Conservation (phyloP, 2,888 invertebrate genomes). For the Linyphia triangularis region DNA sequence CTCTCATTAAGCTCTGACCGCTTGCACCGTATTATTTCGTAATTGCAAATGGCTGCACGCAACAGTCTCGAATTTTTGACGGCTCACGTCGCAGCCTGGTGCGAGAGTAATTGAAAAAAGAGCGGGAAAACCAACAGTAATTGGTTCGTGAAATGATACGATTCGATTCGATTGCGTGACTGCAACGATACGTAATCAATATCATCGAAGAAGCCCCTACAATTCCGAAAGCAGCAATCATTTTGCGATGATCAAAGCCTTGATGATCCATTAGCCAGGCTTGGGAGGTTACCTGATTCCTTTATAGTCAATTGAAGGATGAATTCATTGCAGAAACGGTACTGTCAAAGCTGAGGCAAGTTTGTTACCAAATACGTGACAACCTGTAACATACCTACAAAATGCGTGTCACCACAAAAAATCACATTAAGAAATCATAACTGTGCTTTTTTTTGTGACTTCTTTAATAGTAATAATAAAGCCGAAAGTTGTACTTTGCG, state of each 20-base stretch:
- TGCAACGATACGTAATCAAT: constrained; percentile 41
- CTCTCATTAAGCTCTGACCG: constrained; percentile 41
- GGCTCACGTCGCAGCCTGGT: constrained; percentile 35
- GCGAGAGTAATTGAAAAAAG: constrained; percentile 61
- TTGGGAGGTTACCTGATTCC: constrained; percentile 16
- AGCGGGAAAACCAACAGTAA: constrained; percentile 27
- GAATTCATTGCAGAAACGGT: neutral
- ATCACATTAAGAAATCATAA: constrained; percentile 33
- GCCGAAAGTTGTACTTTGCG: neutral
- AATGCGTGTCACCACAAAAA: constrained; percentile 5
- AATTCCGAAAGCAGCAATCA: constrained; percentile 26
- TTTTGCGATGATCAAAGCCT: constrained; percentile 20
- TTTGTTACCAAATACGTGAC: constrained; percentile 4
- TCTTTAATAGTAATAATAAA: constrained; percentile 23
- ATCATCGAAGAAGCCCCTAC: constrained; percentile 30
- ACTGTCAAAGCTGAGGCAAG: neutral
- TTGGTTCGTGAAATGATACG: constrained; percentile 68
- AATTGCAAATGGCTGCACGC: constrained; percentile 50
- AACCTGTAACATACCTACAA: neutral
- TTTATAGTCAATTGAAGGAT: constrained; percentile 3
- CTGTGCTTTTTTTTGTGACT: neutral
- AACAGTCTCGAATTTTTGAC: constrained; percentile 5
- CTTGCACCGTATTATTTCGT: constrained; percentile 16
- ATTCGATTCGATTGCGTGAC: constrained; percentile 69
- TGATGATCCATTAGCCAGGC: neutral